Conservation (phyloP, 1,140 invertebrate species). For the Drosophila pectinifera region DNA sequence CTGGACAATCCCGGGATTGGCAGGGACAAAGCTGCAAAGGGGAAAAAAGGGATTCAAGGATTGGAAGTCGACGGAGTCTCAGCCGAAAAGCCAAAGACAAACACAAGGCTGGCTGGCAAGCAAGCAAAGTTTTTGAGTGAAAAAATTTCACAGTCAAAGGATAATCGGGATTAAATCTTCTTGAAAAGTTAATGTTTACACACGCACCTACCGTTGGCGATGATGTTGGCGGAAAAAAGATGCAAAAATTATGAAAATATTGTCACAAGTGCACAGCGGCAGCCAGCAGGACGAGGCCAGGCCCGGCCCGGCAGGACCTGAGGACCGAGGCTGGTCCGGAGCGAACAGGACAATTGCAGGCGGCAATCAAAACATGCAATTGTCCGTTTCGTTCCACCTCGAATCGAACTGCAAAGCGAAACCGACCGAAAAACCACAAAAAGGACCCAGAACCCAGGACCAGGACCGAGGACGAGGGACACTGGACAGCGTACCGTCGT, state of each 20-base stretch:
- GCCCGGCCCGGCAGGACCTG: slow-evolving; percentile 23
- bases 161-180: slow-evolving; percentile 83
- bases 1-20: slow-evolving; percentile 36
- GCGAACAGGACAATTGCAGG: slow-evolving; percentile 77
- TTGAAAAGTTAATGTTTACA: slow-evolving; percentile 84
- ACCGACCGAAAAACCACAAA: slow-evolving; percentile 37
- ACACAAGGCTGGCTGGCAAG: slow-evolving; percentile 51
- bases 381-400: slow-evolving; percentile 70
- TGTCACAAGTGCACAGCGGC: slow-evolving; percentile 78
- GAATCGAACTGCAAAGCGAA: slow-evolving; percentile 61
- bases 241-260: slow-evolving; percentile 84
- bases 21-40: slow-evolving; percentile 16
- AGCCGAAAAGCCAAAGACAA: slow-evolving; percentile 74
- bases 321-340: slow-evolving; percentile 20
- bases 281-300: slow-evolving; percentile 9
- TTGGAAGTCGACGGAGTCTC: slow-evolving; percentile 32
- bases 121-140: slow-evolving; percentile 69
- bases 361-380: slow-evolving; percentile 83
- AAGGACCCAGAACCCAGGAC: slow-evolving; percentile 18
- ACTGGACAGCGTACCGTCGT: slow-evolving; percentile 43
- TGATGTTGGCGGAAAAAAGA: slow-evolving; percentile 60
- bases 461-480: slow-evolving; percentile 21
- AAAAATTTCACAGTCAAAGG: slow-evolving; percentile 82
- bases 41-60: slow-evolving; percentile 23
- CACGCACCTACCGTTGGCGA: slow-evolving; percentile 80